Base-by-base conservation (phyloP, 2,113 vertebrate species). In the Tenebrosternarchus preto region DNA sequence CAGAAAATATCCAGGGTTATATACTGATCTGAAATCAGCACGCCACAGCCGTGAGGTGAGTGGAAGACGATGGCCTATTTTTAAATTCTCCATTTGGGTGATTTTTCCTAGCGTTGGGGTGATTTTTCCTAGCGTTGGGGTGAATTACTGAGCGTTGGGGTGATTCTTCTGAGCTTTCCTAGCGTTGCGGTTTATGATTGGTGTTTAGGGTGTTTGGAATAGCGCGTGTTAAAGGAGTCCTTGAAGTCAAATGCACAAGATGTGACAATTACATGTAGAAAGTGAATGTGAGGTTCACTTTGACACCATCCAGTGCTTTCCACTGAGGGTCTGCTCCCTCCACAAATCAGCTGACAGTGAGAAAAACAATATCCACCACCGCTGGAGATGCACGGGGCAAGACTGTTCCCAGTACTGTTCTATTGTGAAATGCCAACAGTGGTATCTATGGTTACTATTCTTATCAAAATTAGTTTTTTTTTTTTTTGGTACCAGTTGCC, bases 1-100 rank as follows among this genome's bases (percentile, higher is more conserved):
- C 66, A 82, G 78, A 71, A 78, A 83, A 85, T 87, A 87, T 87
- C 87, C 81, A 89, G 69, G 69, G 71, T 82, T 86, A 87, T 88
- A 81, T 82, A 71, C 25, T 82, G 76, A 73, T 76, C 81, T 80
- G 76, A 75, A 60, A 79, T 25, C 0, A 75, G 73, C 79, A 50
- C 80, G 80, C 81, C 79, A 39, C 70, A 80, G 77, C 84, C 80
- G 60, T 17, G 39, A 33, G 80, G 76, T 73, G 80, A 68, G 25
- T 55, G n/a, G 60, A 80, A 73, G 56, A 74, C 12, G 1, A 24
- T 31, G 33, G 64, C 33, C 27, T 33, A 16, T 15, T 36, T 76
- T 53, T 79, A 55, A 39, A 43, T 33, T 57, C 57, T 56, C 20
- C 55, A 33, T 63, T 25, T 61, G 74, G 81, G 16, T n/a, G 46